A percentile compares a stretch with the other conserved stretches of the same genome.
Evolutionary conservation across 1,140 invertebrate species (phyloP).

Genomic region (Calephelis virginiensis): DNA sequence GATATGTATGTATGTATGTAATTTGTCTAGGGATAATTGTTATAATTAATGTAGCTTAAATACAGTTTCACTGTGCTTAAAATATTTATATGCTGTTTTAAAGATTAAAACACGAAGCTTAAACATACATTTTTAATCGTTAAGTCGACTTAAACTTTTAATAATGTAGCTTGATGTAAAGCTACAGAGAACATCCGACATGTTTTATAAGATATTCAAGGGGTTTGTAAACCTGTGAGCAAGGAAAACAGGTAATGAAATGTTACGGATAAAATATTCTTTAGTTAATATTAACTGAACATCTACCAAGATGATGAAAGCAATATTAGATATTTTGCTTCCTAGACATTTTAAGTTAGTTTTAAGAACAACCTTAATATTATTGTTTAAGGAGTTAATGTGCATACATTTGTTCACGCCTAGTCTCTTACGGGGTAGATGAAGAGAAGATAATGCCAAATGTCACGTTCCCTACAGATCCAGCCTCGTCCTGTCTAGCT

Average conservation of each 20-base stretch:
- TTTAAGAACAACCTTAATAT: no score
- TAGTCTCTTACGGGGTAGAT: no score
- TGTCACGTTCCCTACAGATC: no score
- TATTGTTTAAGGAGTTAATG: no score
- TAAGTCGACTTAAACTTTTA: constrained; percentile 2
- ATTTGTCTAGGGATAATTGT: no score
- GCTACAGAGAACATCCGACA: constrained; percentile 4
- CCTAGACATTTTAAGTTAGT: background rate
- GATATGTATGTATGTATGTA: no score
- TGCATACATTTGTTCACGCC: no score
- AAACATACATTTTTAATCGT: background rate
- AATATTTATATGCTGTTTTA: background rate
- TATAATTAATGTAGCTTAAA: no score
- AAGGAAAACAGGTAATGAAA: constrained; percentile 5
- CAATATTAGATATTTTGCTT: background rate
- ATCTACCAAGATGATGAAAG: background rate
- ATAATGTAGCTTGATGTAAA: background rate
- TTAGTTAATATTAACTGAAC: background rate
- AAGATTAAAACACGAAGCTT: background rate
- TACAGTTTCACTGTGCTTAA: no score
- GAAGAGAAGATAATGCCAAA: no score
- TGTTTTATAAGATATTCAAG: constrained; percentile 14
- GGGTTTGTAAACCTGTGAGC: background rate
- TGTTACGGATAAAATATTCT: constrained; percentile 9
- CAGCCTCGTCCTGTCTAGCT: no score